Base-by-base conservation (phyloP, 2,797 vertebrate species). In the Champsocephalus esox region DNA sequence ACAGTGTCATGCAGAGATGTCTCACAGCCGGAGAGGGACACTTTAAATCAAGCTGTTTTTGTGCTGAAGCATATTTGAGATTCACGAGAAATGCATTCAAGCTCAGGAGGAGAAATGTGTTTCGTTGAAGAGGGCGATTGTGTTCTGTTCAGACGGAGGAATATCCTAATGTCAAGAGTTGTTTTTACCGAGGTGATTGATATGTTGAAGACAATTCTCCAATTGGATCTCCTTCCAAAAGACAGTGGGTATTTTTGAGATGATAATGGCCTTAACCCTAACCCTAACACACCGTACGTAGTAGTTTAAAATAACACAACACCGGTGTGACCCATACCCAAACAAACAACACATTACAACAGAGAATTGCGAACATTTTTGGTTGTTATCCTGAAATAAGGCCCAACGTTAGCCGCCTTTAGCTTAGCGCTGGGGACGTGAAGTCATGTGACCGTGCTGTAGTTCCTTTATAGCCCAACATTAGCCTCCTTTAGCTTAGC, bases 1-100 rank as follows among this genome's bases (percentile, higher is more conserved):
- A 88, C 4, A 41, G 58, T 45, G 45, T 48, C 7, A 66, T 34
- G 46, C 21, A 55, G 38, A 44, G 61, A 67, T 11, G 45, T 50
- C 65, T 59, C 51, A 80, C 58, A 79, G 71, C 32, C 3, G 5
- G 3, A 60, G 7, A 63, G 51, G 48, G 73, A 75, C 49, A 38
- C 48, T 46, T 72, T 55, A 55, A 71, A 70, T 69, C 24, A 55
- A 21, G 2, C 11, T 9, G 3, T 64, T 21, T 57, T 67, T 75
- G 81, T 83, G 65, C 38, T 59, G 49, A 70, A 52, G 68, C 84
- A 86, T 85, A 67, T 88, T 92, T 88, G 63, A 78, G 68, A 70
- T 77, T 24, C 16, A 73, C 60, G 75, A 19, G 79, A 46, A 66
- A 10, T 48, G 41, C 49, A 66, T 14, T 43, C 34, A 45, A 52